Base-by-base conservation (phyloP, 2,113 vertebrate genomes). In the Cheilinus undulatus region DNA sequence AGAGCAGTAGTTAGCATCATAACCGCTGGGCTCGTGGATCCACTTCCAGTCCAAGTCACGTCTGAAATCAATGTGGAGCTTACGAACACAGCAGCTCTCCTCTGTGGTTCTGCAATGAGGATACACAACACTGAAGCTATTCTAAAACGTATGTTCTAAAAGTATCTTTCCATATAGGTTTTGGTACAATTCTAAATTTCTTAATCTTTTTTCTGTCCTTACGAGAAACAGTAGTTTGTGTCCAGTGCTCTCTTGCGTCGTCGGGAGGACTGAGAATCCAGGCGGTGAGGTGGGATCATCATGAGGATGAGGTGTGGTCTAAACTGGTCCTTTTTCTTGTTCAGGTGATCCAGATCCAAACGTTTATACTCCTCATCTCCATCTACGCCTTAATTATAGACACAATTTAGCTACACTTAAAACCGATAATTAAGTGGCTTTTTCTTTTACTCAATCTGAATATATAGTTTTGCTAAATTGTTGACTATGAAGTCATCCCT, bases 21-120 rank as follows among this genome's bases (percentile, higher is more conserved):
- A 98, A 28, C 97, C 97, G 74, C 97, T 98, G 1, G 97, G 97
- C 88, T 98, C 96, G 0, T 98, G 96, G 80, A 98, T 97, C 97
- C 97, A 98, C 76, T 97, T 98, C 97, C 97, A 97, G 92, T 96
- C 95, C 75, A 98, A 90, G 77, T 98, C 97, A 40, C 95, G 95
- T 9, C 96, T 94, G 80, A 98, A 98, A 87, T 98, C 95, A 0
- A 98, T 97, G 92, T 97, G 96, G 59, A 98, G 96, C 32, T 92
- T 92, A 2, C 97, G 95, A 72, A 98, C 96, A 0, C 97, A 97
- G 92, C 97, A 98, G 88, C 95, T 97, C 88, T 97, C 95, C 82
- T 98, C 96, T 43, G 93, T 75, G 80, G 95, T 97, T 82, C 96
- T 97, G 83, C 26, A 14, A 66, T 3, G 17, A 49, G 23, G 36